Evolutionary conservation across 2,113 vertebrate genomes (phyloP).

Genomic region (Abramis brama): DNA sequence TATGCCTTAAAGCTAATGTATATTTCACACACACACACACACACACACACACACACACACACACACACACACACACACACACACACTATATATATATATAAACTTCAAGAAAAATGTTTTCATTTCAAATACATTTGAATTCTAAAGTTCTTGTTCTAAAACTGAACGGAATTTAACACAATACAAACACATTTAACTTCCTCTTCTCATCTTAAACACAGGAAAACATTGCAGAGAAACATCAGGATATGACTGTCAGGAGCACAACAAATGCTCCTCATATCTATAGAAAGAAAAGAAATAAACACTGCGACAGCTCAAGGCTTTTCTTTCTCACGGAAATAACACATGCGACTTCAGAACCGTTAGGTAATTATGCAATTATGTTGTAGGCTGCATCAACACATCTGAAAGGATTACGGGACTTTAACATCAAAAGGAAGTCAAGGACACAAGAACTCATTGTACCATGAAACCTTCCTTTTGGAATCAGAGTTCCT

Average conservation of each 20-base stretch:
- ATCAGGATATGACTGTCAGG: not conserved
- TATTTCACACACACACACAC: not conserved
- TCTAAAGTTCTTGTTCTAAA: not conserved
- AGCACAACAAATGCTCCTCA: not conserved
- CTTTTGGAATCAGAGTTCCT: not conserved
- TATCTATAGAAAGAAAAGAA: not conserved
- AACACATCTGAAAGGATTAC: constrained; percentile 10
- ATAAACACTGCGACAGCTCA: not conserved
- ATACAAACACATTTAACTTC: not conserved
- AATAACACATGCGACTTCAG: not conserved
- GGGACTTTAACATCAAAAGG: not conserved
- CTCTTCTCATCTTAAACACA: not conserved
- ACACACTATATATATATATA: no score
- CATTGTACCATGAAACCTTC: not conserved
- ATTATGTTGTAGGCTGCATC: constrained; percentile 16
- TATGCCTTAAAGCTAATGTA: not conserved
- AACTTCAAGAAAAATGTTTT: no score
- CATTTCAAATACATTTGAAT: no score
- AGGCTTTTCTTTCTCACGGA: constrained; percentile 10
- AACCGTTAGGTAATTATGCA: constrained; percentile 7
- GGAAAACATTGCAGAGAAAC: not conserved
- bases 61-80: not conserved
- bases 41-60: not conserved
- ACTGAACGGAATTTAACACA: not conserved
- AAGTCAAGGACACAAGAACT: not conserved